Evolutionary conservation across 1,140 invertebrate species (phyloP).

Genomic region (Reticulitermes speratus): DNA sequence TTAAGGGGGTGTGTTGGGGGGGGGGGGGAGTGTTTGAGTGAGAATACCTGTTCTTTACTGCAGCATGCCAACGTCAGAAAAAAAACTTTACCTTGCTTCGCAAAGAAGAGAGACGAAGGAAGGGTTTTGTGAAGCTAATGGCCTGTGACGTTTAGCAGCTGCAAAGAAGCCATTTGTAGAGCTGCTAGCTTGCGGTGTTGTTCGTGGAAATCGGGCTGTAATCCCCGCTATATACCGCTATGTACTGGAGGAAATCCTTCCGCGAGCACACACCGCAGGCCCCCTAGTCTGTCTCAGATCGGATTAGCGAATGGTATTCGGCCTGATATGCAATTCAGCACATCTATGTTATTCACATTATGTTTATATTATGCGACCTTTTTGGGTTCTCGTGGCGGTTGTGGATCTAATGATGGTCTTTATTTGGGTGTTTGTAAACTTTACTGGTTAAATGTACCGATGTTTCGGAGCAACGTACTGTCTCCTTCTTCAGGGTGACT

Average conservation of each 20-base stretch:
- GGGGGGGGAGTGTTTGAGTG: background rate
- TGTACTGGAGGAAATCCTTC: background rate
- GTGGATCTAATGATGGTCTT: too few relatives aligned
- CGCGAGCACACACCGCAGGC: background rate
- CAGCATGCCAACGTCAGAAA: too few relatives aligned
- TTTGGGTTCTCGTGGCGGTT: too few relatives aligned
- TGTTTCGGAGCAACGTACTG: too few relatives aligned
- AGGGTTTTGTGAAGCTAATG: slow-evolving; percentile 16
- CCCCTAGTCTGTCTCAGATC: too few relatives aligned
- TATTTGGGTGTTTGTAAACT: too few relatives aligned
- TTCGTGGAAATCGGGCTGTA: background rate
- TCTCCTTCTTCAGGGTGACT: too few relatives aligned
- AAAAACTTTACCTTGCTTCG: background rate
- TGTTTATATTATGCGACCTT: too few relatives aligned
- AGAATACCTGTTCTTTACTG: background rate
- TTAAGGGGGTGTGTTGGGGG: background rate
- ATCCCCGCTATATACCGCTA: background rate
- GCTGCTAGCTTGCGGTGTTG: background rate
- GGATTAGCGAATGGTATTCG: too few relatives aligned
- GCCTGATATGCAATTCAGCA: too few relatives aligned
- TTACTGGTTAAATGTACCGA: too few relatives aligned
- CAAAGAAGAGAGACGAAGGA: background rate
- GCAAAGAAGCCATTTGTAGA: slow-evolving; percentile 6
- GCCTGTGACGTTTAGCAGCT: slow-evolving; percentile 7
- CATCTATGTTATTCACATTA: too few relatives aligned